Conservation (phyloP, 2,797 vertebrate species). For the Cyclopterus lumpus region DNA sequence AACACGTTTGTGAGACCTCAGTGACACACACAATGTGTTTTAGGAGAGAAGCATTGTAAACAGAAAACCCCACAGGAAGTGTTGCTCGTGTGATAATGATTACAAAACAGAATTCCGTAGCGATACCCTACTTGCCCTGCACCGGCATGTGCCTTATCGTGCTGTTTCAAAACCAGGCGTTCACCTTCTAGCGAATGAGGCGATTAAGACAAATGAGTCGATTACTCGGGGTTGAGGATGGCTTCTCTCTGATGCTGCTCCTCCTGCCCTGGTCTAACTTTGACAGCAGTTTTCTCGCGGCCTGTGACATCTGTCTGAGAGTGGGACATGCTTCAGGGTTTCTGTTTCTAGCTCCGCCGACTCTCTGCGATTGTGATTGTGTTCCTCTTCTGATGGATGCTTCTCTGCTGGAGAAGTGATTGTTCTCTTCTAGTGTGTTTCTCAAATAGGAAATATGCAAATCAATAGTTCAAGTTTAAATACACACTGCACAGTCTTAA, state of each 20-base stretch:
- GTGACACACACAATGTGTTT: neutral
- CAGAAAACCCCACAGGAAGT: neutral
- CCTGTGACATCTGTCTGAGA: conserved; percentile 44
- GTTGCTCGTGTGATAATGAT: neutral
- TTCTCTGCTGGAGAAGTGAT: neutral
- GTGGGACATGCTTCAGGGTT: conserved; percentile 31
- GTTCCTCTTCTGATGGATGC: neutral
- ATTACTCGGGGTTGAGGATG: conserved; percentile 31
- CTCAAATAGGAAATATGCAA: neutral
- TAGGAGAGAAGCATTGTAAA: neutral
- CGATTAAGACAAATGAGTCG: conserved; percentile 37
- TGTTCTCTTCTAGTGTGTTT: conserved; percentile 4
- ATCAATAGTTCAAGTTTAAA: conserved; percentile 11
- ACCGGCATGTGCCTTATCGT: neutral
- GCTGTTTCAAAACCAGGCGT: neutral
- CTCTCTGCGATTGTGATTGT: conserved; percentile 25
- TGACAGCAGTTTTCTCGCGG: conserved; percentile 32
- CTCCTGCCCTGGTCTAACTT: conserved; percentile 19
- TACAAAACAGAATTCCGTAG: neutral
- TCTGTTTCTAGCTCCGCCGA: conserved; percentile 24
- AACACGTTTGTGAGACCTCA: neutral
- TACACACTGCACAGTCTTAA: neutral
- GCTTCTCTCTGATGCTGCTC: conserved; percentile 18
- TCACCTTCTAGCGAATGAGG: conserved; percentile 19
- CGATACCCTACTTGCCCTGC: neutral